phyloP scores from a whole-genome alignment of 2,888 invertebrate genomes.

The Pardosa pseudoannulata region DNA sequence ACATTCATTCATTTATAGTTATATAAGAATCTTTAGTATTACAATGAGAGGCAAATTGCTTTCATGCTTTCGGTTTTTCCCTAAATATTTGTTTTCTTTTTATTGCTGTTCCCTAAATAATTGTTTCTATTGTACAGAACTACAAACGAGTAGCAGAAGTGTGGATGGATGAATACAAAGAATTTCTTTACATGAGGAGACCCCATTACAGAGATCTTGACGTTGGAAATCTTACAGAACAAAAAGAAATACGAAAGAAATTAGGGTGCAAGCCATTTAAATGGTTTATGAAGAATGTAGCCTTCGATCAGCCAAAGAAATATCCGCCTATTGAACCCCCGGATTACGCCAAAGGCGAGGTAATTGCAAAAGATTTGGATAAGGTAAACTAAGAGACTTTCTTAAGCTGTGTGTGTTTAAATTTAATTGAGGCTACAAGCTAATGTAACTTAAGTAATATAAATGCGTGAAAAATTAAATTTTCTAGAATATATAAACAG shows the following conservation, averaged over 20 bases:
- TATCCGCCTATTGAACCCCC: constrained; percentile 93
- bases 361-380: constrained; percentile 78
- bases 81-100: neutral
- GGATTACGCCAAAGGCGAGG: constrained; percentile 88
- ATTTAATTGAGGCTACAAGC: too few species aligned
- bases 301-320: constrained; percentile 90
- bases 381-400: too few species aligned
- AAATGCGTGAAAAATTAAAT: too few species aligned
- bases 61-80: too few species aligned
- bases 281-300: constrained; percentile 95
- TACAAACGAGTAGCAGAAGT: constrained; percentile 95
- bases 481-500: too few species aligned
- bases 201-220: constrained; percentile 87
- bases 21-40: too few species aligned
- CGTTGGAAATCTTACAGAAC: constrained; percentile 88
- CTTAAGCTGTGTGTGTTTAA: too few species aligned
- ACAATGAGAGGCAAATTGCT: too few species aligned
- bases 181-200: constrained; percentile 87
- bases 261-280: constrained; percentile 93
- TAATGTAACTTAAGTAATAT: too few species aligned
- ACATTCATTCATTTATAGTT: too few species aligned
- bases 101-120: neutral
- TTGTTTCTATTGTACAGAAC: constrained; percentile 81
- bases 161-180: constrained; percentile 99
- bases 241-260: constrained; percentile 84